Conservation (phyloP, 2,888 invertebrate genomes). For the Tiphia femorata region DNA sequence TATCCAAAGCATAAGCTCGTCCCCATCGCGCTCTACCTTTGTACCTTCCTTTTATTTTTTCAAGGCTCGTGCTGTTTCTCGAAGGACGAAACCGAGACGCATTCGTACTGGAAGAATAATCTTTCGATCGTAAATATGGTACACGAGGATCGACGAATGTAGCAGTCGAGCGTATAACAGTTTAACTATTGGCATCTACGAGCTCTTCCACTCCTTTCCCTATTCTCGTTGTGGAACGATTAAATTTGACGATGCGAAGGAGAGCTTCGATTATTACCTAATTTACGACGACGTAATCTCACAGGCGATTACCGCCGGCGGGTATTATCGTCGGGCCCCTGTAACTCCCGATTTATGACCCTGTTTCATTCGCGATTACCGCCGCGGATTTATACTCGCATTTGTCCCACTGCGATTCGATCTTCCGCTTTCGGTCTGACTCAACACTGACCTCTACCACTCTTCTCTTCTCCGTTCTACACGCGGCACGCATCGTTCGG, state of each 20-base stretch:
- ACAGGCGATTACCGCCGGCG: conserved; percentile 31
- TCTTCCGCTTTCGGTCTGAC: background rate
- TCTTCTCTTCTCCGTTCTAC: no score
- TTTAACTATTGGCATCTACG: no score
- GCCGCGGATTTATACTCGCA: conserved; percentile 37
- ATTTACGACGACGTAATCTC: conserved; percentile 38
- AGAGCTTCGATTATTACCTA: conserved; percentile 26
- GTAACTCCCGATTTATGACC: conserved; percentile 39
- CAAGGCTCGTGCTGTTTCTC: no score
- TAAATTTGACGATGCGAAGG: conserved; percentile 30
- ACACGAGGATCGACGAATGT: no score
- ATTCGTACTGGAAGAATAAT: no score
- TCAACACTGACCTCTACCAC: background rate
- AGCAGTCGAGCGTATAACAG: no score
- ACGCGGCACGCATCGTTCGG: no score
- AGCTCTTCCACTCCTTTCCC: background rate
- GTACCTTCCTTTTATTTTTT: no score
- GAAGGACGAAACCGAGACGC: no score
- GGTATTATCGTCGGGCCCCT: conserved; percentile 31
- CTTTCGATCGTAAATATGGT: no score
- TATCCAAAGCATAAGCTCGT: no score
- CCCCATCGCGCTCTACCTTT: no score
- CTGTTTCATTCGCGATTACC: conserved; percentile 33
- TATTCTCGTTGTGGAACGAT: conserved; percentile 23
- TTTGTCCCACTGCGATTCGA: conserved; percentile 11